These are phyloP conservation scores for Diphyllodes magnificus DNA, from an alignment of 2,113 vertebrate genomes.

Conservation along the genomic window DNA sequence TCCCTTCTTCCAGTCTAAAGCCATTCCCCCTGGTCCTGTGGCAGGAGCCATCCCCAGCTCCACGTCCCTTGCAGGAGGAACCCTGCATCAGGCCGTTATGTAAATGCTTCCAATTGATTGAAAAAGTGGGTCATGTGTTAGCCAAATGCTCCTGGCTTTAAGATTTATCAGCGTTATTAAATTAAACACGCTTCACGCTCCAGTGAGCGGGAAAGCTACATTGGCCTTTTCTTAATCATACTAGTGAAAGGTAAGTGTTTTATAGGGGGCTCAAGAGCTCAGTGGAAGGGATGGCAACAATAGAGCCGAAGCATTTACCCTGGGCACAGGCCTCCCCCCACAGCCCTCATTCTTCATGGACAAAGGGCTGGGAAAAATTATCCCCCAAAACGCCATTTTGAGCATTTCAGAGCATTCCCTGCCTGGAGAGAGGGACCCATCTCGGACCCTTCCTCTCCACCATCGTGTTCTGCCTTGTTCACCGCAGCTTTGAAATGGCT, in stretches of 20 bases:
- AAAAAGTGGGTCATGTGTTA: constrained; percentile 91
- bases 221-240: constrained; percentile 69
- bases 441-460: background rate
- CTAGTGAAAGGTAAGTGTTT: constrained; percentile 59
- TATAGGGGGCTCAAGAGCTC: background rate
- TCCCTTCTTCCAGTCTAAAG: background rate
- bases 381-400: background rate
- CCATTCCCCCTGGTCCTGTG: background rate
- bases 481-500: background rate
- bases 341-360: background rate
- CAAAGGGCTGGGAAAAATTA: constrained; percentile 28
- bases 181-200: constrained; percentile 93
- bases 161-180: constrained; percentile 87
- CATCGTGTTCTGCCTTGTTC: background rate
- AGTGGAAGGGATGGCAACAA: background rate
- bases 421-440: background rate
- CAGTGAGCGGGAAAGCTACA: constrained; percentile 73
- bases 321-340: background rate
- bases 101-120: constrained; percentile 79
- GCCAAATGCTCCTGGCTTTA: constrained; percentile 81
- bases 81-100: constrained; percentile 57
- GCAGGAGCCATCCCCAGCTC: background rate
- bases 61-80: background rate
- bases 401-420: background rate
- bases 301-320: background rate